These are phyloP conservation scores for Oscarella lobularis DNA, from an alignment of 37 sponge, comb jelly and placozoan genomes.

Conservation along the genomic window DNA sequence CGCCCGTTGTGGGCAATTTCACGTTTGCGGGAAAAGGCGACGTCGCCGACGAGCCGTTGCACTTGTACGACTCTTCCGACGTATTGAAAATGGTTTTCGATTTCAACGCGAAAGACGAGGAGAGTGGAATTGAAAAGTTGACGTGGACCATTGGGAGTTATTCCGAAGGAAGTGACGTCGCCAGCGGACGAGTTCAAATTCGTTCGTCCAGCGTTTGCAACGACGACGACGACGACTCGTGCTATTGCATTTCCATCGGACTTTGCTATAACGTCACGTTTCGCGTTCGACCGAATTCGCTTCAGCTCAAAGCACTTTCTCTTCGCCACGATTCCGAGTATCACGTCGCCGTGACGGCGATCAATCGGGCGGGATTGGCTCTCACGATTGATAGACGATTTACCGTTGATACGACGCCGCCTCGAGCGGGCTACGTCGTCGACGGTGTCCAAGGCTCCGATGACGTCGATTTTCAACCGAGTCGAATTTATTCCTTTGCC, in stretches of 20 bases:
- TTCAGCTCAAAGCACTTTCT: not conserved
- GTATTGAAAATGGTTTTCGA: conserved; percentile 19
- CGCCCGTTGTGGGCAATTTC: conserved; percentile 32
- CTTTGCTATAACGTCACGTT: not conserved
- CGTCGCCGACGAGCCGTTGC: conserved; percentile 7
- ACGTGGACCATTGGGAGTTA: conserved; percentile 43
- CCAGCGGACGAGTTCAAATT: conserved; percentile 23
- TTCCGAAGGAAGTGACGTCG: conserved; percentile 12
- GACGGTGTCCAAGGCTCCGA: conserved; percentile 18
- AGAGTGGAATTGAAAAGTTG: conserved; percentile 37
- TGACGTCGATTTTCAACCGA: conserved; percentile 47
- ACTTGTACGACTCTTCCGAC: conserved; percentile 20
- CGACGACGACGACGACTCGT: not conserved
- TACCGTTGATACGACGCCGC: conserved; percentile 72
- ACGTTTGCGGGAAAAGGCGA: conserved; percentile 27
- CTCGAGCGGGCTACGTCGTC: conserved; percentile 41
- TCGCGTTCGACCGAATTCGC: not conserved
- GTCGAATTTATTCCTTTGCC: conserved; percentile 5
- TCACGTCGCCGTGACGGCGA: conserved; percentile 32
- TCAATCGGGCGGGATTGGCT: conserved; percentile 45
- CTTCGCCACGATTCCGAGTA: conserved; percentile 59
- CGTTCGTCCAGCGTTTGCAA: not conserved
- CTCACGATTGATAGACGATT: conserved; percentile 18
- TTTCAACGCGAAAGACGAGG: conserved; percentile 33
- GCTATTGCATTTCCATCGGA: not conserved